A percentile compares a stretch with the other conserved stretches of the same genome.
Evolutionary conservation across 2,797 vertebrate species (phyloP).

Genomic region (Parauchenoglanis ngamensis): DNA sequence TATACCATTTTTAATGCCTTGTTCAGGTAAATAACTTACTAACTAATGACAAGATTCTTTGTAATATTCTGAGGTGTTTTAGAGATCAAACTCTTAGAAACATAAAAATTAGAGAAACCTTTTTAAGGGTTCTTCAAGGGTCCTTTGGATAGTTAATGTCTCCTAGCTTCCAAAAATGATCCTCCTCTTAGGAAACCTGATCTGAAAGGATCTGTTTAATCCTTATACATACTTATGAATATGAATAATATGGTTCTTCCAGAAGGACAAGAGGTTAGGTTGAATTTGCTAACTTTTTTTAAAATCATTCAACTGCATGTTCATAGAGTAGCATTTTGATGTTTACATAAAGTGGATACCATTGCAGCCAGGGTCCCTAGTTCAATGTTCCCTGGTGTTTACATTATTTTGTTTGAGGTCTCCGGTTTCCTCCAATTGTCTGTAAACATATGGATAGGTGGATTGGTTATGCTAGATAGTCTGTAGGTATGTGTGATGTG

Average conservation of each 20-base stretch:
- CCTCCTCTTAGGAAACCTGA: neutral
- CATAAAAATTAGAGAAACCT: neutral
- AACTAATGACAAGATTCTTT: neutral
- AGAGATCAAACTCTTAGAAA: neutral
- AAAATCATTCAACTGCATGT: neutral
- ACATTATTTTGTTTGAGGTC: neutral
- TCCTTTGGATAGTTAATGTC: neutral
- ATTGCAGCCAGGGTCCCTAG: neutral
- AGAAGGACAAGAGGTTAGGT: neutral
- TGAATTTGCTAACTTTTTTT: neutral
- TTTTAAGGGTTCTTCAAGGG: neutral
- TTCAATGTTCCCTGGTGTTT: neutral
- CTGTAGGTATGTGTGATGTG: neutral
- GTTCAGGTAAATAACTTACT: conserved; percentile 4
- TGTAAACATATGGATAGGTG: neutral
- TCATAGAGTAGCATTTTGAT: neutral
- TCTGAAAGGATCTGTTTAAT: neutral
- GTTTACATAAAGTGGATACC: neutral
- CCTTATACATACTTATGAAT: neutral
- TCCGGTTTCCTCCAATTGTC: neutral
- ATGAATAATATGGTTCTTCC: too few relatives aligned
- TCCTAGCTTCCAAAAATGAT: neutral
- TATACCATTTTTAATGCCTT: neutral
- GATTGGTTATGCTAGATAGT: neutral
- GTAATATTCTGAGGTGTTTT: neutral